Evolutionary conservation across 2,888 invertebrate species (phyloP).

Genomic region (Oxyscelio sp.): DNA sequence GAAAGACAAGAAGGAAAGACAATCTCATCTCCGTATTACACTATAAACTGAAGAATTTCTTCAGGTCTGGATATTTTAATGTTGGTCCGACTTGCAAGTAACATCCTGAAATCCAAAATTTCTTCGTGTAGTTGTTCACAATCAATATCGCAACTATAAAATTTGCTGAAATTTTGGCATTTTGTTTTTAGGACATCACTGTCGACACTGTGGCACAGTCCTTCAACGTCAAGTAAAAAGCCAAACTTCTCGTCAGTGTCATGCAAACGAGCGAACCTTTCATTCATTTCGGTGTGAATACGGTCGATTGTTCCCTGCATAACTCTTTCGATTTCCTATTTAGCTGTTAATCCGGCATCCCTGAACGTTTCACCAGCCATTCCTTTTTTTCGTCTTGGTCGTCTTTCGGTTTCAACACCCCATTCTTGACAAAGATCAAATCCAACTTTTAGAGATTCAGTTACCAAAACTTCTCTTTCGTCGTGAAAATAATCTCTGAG

Average conservation of each 20-base stretch:
- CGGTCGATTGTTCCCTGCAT: no score
- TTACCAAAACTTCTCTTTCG: conserved; percentile 14
- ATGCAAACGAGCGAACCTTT: no score
- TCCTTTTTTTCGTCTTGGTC: neutral
- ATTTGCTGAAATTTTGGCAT: conserved; percentile 30
- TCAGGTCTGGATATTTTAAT: conserved; percentile 12
- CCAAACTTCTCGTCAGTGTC: conserved; percentile 58
- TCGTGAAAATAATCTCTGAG: conserved; percentile 29
- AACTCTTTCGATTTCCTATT: no score
- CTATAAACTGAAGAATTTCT: conserved; percentile 17
- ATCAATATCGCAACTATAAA: conserved; percentile 59
- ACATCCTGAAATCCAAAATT: conserved; percentile 4
- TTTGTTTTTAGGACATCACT: neutral
- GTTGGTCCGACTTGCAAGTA: conserved; percentile 1
- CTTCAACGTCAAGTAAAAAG: conserved; percentile 64
- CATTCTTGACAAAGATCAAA: conserved; percentile 1
- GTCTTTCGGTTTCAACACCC: conserved; percentile 9
- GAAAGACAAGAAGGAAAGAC: conserved; percentile 30
- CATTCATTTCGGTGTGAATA: no score
- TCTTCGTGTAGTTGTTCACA: conserved; percentile 12
- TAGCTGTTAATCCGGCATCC: neutral
- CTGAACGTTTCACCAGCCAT: conserved; percentile 12
- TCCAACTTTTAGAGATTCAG: neutral
- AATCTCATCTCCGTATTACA: conserved; percentile 27
- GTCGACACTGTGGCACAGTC: conserved; percentile 23